Evolutionary conservation across 2,888 invertebrate genomes (phyloP).

Genomic region (Xanthorhoe designata): DNA sequence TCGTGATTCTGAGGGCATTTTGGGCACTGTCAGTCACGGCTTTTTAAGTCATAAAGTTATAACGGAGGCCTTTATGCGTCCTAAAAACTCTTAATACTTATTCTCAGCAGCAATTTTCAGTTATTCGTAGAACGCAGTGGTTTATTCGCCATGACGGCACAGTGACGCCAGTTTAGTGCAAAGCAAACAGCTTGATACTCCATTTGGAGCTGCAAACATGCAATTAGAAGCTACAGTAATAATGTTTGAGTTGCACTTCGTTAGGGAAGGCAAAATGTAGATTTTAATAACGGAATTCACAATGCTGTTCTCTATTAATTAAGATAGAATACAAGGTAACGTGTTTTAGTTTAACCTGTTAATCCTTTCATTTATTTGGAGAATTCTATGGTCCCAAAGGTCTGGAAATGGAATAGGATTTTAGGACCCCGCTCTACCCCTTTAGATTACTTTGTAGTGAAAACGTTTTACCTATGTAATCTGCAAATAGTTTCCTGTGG

Average conservation of each 20-base stretch:
- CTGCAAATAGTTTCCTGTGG: too few relatives aligned
- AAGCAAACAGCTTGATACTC: slow-evolving; percentile 55
- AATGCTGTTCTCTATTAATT: slow-evolving; percentile 9
- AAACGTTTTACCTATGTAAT: too few relatives aligned
- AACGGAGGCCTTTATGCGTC: too few relatives aligned
- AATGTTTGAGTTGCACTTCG: slow-evolving; percentile 52
- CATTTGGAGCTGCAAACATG: slow-evolving; percentile 58
- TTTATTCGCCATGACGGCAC: slow-evolving; percentile 22
- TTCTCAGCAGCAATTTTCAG: slow-evolving; percentile 1
- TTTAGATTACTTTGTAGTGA: not conserved
- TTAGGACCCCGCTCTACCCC: not conserved
- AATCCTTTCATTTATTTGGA: not conserved
- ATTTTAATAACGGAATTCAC: slow-evolving; percentile 26
- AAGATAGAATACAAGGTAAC: not conserved
- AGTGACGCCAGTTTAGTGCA: slow-evolving; percentile 34
- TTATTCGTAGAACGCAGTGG: slow-evolving; percentile 13
- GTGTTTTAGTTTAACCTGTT: not conserved
- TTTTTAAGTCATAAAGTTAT: too few relatives aligned
- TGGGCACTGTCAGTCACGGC: too few relatives aligned
- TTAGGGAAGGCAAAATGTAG: slow-evolving; percentile 38
- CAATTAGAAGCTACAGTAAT: slow-evolving; percentile 59
- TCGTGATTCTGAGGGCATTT: too few relatives aligned
- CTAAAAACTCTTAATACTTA: too few relatives aligned
- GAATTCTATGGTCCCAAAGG: not conserved
- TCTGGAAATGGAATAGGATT: not conserved